phyloP scores from a whole-genome alignment of 2,888 invertebrate species.

The Anorthoa munda region DNA sequence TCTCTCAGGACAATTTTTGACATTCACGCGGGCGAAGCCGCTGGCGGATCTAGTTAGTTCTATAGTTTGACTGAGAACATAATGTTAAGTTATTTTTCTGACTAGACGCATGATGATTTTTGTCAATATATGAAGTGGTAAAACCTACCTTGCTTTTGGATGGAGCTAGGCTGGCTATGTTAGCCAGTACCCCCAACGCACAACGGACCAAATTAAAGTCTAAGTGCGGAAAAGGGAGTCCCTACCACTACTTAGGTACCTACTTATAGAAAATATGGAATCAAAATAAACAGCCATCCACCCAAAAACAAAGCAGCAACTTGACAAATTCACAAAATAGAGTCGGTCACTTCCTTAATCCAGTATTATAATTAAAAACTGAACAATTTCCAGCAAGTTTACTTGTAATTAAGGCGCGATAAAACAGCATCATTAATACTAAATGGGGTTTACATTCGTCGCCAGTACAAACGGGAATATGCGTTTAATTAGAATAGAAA shows the following conservation, averaged over 20 bases:
- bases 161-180: too few species aligned
- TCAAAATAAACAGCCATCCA: not conserved
- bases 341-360: slow-evolving; percentile 65
- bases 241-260: too few species aligned
- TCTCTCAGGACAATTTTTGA: too few species aligned
- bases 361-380: slow-evolving; percentile 73
- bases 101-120: not conserved
- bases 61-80: not conserved
- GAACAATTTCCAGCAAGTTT: slow-evolving; percentile 71
- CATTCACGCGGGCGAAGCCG: too few species aligned
- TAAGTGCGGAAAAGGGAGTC: too few species aligned
- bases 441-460: slow-evolving; percentile 68
- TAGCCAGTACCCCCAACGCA: too few species aligned
- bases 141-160: too few species aligned
- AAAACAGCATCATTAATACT: slow-evolving; percentile 68
- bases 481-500: slow-evolving; percentile 65
- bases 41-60: too few species aligned
- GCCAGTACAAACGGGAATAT: slow-evolving; percentile 55
- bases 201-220: too few species aligned
- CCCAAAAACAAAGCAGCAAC: not conserved
- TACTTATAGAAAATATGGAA: not conserved
- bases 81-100: not conserved
- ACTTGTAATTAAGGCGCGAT: slow-evolving; percentile 70
- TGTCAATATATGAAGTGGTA: not conserved
- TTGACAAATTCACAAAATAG: slow-evolving; percentile 21